Percentiles rank a stretch among this genome's conserved stretches.
Evolutionary conservation across 2,113 vertebrate species (phyloP).

Genomic region (Ptilonorhynchus violaceus): DNA sequence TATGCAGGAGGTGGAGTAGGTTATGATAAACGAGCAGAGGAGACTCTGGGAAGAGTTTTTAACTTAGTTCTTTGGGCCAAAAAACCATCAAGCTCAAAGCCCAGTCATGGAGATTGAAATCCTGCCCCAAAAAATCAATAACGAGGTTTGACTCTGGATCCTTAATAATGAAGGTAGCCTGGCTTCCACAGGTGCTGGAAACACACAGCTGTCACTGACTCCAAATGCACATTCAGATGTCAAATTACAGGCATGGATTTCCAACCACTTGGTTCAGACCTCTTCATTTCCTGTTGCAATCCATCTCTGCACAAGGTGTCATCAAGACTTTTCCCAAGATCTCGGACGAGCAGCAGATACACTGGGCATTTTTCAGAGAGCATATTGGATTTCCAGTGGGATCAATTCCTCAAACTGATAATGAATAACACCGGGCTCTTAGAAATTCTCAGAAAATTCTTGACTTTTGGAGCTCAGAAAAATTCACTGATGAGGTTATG

Average conservation of each 20-base stretch:
- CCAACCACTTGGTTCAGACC: background rate
- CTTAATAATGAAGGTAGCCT: background rate
- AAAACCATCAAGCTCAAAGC: background rate
- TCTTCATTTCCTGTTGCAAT: slow-evolving; percentile 20
- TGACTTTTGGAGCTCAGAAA: background rate
- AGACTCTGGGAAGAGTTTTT: background rate
- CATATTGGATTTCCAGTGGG: background rate
- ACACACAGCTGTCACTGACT: background rate
- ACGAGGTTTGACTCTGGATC: background rate
- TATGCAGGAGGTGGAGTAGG: slow-evolving; percentile 64
- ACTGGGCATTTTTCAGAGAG: background rate
- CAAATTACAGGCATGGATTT: background rate
- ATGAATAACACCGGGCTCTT: background rate
- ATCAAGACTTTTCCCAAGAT: background rate
- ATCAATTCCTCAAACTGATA: background rate
- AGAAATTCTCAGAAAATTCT: background rate
- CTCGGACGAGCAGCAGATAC: background rate
- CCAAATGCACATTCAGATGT: background rate
- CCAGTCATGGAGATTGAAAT: background rate
- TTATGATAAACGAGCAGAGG: slow-evolving; percentile 49
- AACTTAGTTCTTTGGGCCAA: background rate
- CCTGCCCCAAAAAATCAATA: background rate
- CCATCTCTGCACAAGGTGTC: background rate
- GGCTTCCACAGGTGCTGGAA: background rate
- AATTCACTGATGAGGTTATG: background rate